Evolutionary conservation across 1,140 invertebrate genomes (phyloP).

Genomic region (Agraylea sexmaculata): DNA sequence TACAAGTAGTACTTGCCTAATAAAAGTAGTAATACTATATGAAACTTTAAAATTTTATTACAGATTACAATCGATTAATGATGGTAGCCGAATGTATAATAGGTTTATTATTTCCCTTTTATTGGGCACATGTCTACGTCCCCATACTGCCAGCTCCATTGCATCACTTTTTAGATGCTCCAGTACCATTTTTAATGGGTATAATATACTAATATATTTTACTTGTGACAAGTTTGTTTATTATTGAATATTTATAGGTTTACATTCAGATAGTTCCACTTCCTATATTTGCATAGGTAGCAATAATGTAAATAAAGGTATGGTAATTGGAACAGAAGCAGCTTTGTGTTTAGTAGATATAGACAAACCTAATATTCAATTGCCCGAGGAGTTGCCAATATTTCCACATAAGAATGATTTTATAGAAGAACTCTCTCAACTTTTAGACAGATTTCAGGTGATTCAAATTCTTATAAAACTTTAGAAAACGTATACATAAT

Average conservation of each 20-base stretch:
- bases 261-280: slow-evolving; percentile 17
- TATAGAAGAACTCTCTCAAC: slow-evolving; percentile 68
- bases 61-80: slow-evolving; percentile 93
- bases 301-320: slow-evolving; percentile 30
- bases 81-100: slow-evolving; percentile 90
- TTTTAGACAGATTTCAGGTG: slow-evolving; percentile 65
- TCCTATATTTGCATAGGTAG: slow-evolving; percentile 23
- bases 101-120: slow-evolving; percentile 84
- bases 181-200: slow-evolving; percentile 99
- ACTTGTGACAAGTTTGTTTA: slow-evolving; percentile 3
- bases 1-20: no score
- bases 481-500: background rate
- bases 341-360: slow-evolving; percentile 94
- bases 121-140: slow-evolving; percentile 98
- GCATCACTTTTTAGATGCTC: slow-evolving; percentile 95
- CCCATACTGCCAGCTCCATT: slow-evolving; percentile 93
- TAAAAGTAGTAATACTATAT: no score
- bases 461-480: slow-evolving; percentile 4
- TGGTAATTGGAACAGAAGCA: slow-evolving; percentile 53
- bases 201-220: slow-evolving; percentile 20
- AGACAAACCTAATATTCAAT: slow-evolving; percentile 79
- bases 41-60: slow-evolving; percentile 23
- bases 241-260: slow-evolving; percentile 7
- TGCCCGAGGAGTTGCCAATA: slow-evolving; percentile 88
- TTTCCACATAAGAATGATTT: slow-evolving; percentile 87